Evolutionary conservation across 2,888 invertebrate genomes (phyloP), one percentile per base, ranked within the genome.

Genomic region (Aspidiotus rigidus): DNA sequence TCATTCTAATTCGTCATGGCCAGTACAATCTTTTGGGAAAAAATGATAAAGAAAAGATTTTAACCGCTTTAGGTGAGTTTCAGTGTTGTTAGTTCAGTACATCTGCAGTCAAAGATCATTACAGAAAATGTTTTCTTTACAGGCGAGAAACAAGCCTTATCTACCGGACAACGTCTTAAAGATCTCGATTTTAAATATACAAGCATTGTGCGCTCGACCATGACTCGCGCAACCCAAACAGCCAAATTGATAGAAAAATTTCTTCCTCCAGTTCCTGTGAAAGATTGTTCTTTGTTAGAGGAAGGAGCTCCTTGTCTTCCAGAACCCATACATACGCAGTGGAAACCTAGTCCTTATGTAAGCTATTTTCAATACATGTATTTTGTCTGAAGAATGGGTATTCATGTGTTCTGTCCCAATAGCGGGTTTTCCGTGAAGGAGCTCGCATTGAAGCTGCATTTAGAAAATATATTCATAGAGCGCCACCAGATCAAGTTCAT

Each of bases 241-340:
- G 90, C 92, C 0, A 80, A 83, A 11, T 86, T 96, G 44, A 93
- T 98, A 72, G 82, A 86, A 41, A 82, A 86, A 74, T 83, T 83
- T 75, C 80, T 97, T 60, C 82, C 79, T 7, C 77, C 85, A 62
- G 76, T 82, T 6, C 77, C 78, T 15, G 81, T 86, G 0, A 81
- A 82, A 69, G 81, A 86, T 74, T 90, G 90, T 76, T 83, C 86
- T 74, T 79, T 92, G 74, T 79, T 99, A 17, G 84, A 90, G 70
- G 98, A 99, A 79, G 99, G 99, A 0, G 91, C 94, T 0, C 98
- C 98, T 0, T 86, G 94, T 73, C 89, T 91, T 0, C 96, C 97
- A 0, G 96, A 97, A 75, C 98, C 98, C 0, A 90, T 93, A 0
- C 82, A 89, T 0, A 87, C 89, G 0, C 85, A 87, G 75, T 97